phyloP scores from a whole-genome alignment of 1,140 invertebrate species.

The Neodiprion fabricii region DNA sequence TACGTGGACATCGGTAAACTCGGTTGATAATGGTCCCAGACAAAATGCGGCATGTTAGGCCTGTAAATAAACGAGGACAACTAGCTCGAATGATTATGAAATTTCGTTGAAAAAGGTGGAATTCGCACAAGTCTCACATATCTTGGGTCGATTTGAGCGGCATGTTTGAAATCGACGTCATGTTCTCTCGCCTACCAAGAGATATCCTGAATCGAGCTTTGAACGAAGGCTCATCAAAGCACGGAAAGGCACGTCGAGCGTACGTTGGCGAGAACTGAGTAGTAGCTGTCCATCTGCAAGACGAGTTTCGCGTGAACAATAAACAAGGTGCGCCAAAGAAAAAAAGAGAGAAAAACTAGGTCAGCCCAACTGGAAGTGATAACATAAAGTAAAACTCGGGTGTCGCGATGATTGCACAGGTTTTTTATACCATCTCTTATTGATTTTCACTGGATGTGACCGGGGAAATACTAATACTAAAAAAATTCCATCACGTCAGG shows the following conservation, averaged over 20 bases:
- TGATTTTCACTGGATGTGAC: too few relatives aligned
- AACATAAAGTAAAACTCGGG: too few relatives aligned
- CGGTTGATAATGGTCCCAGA: constrained; percentile 71
- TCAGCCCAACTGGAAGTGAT: too few relatives aligned
- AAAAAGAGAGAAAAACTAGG: too few relatives aligned
- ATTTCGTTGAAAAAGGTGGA: too few relatives aligned
- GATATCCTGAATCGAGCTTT: constrained; percentile 77
- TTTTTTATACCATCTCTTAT: too few relatives aligned
- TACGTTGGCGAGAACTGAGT: constrained; percentile 84
- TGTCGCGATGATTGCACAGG: too few relatives aligned
- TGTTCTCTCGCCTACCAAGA: constrained; percentile 58
- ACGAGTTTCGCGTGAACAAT: too few relatives aligned
- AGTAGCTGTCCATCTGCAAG: constrained; percentile 66
- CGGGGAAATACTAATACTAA: too few relatives aligned
- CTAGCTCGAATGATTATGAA: not conserved
- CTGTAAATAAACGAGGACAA: constrained; percentile 21
- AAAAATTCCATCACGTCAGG: too few relatives aligned
- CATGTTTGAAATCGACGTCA: constrained; percentile 58
- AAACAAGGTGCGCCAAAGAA: not conserved
- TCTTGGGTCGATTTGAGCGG: constrained; percentile 55
- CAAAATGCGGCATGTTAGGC: constrained; percentile 58
- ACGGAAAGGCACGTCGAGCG: constrained; percentile 83
- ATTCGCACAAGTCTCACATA: constrained; percentile 57
- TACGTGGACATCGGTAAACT: constrained; percentile 87
- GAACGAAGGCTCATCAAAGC: constrained; percentile 85